A percentile compares a stretch with the other conserved stretches of the same genome.
Evolutionary conservation across 1,140 invertebrate species (phyloP).

Genomic region (Diprion similis): DNA sequence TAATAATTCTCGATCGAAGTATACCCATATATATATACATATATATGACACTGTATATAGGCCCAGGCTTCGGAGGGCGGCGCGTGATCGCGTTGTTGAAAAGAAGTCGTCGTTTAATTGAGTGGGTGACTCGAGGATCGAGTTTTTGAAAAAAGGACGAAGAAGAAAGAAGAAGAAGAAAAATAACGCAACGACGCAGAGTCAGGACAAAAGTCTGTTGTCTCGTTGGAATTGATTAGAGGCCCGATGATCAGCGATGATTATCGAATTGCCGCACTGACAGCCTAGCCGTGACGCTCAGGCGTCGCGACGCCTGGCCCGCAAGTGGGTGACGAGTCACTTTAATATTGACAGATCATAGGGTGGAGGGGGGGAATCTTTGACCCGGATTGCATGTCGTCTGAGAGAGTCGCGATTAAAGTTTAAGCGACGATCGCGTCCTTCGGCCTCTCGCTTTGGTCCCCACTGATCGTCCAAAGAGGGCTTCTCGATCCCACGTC

Average conservation of each 20-base stretch:
- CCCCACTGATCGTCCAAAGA: too few relatives aligned
- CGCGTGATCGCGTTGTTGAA: neutral
- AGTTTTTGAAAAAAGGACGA: constrained; percentile 5
- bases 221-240: neutral
- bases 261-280: neutral
- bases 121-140: neutral
- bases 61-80: neutral
- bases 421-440: neutral
- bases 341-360: too few relatives aligned
- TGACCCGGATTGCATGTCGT: neutral
- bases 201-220: neutral
- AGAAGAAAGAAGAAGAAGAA: neutral
- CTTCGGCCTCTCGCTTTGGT: neutral
- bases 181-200: neutral
- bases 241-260: neutral
- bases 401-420: neutral
- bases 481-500: too few relatives aligned
- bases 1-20: constrained; percentile 7
- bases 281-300: too few relatives aligned
- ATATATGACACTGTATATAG: neutral
- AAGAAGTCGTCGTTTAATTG: neutral
- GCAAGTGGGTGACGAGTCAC: too few relatives aligned
- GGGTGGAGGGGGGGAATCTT: too few relatives aligned
- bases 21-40: constrained; percentile 9
- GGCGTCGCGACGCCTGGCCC: too few relatives aligned